A percentile compares a stretch with the other conserved stretches of the same genome.
Evolutionary conservation across 1,140 invertebrate genomes (phyloP).

Genomic region (Meloidogyne hapla): DNA sequence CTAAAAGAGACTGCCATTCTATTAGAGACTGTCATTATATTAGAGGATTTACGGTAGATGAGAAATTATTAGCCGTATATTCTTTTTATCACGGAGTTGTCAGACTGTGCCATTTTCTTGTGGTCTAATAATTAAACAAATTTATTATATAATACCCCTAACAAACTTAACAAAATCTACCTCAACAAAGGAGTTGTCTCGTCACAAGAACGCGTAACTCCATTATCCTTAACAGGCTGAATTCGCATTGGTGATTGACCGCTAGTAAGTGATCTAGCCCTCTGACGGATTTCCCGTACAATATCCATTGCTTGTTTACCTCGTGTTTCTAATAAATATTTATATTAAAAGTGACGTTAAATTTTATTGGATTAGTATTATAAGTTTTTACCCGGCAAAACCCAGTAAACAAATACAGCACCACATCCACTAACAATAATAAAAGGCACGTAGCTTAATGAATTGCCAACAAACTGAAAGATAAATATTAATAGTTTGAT

Average conservation of each 20-base stretch:
- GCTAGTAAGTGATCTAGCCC: slow-evolving; percentile 43
- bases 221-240: slow-evolving; percentile 18
- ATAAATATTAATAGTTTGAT: background rate
- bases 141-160: no score
- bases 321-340: slow-evolving; percentile 37
- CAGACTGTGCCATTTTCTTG: background rate
- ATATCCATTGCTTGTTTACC: slow-evolving; percentile 45
- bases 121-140: background rate
- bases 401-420: slow-evolving; percentile 52
- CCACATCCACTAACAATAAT: slow-evolving; percentile 52
- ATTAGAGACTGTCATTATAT: no score
- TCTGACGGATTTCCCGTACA: slow-evolving; percentile 45
- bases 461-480: slow-evolving; percentile 58
- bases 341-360: background rate
- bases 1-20: no score
- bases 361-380: background rate
- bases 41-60: no score
- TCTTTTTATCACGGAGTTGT: background rate
- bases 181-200: background rate
- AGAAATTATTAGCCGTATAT: background rate
- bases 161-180: no score
- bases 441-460: slow-evolving; percentile 58
- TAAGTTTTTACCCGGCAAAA: slow-evolving; percentile 46
- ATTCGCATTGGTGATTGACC: slow-evolving; percentile 34
- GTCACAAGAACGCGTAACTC: background rate